These are phyloP conservation scores for Hydrolagus affinis DNA, from an alignment of 2,113 vertebrate species.

Conservation along the genomic window DNA sequence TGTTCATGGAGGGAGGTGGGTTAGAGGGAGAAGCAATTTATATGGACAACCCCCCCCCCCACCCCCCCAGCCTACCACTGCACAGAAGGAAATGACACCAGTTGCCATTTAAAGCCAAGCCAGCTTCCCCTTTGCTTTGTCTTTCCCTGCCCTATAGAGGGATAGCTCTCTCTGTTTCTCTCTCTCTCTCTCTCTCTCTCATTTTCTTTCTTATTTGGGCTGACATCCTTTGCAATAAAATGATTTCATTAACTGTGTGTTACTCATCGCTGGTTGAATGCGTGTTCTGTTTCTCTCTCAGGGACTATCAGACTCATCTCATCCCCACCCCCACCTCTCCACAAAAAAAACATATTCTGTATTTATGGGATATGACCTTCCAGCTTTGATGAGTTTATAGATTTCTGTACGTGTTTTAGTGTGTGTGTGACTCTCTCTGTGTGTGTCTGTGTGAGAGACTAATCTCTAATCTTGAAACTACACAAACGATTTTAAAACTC, in stretches of 20 bases:
- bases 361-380: too few species aligned
- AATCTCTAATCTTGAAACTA: too few species aligned
- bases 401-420: too few species aligned
- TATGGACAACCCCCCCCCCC: neutral
- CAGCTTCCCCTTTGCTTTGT: conserved; percentile 33
- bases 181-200: neutral
- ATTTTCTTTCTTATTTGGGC: neutral
- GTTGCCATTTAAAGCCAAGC: conserved; percentile 24
- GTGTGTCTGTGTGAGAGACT: too few species aligned
- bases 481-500: too few species aligned
- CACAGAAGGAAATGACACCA: conserved; percentile 5
- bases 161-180: too few species aligned
- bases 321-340: conserved; percentile 34
- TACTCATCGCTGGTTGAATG: neutral
- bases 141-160: conserved; percentile 33
- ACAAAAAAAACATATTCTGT: neutral
- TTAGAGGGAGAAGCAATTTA: neutral
- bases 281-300: too few species aligned
- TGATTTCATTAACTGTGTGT: neutral
- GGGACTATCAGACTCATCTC: too few species aligned
- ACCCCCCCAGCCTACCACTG: neutral
- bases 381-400: too few species aligned
- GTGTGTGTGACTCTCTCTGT: too few species aligned
- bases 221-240: neutral
- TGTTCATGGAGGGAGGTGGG: too few species aligned